Evolutionary conservation across 2,888 invertebrate genomes (phyloP), one percentile per base, ranked within the genome.

Genomic region (Melinaea marsaeus): DNA sequence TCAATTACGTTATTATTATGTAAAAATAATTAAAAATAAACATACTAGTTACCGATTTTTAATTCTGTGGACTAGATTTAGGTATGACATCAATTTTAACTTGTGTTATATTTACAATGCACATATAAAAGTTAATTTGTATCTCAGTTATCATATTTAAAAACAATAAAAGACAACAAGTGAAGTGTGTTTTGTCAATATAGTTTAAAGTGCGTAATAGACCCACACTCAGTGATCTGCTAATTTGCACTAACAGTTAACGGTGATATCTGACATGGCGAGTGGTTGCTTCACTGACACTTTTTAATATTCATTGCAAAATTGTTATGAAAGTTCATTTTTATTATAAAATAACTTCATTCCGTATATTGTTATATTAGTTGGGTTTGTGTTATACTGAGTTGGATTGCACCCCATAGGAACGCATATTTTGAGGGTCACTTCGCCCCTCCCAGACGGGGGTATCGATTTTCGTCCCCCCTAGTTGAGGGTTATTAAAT

Each of bases 391-490:
- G 22, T 22, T 13, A 51, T 51, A 51, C 32, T 51, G 51, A 32
- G 63, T 63, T 67, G 68, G 64, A 63, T 60, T 65, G 51, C 51
- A 22, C 61, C 64, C 66, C 61, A 67, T 73, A 79, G 75, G 76
- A 79, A 84, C 82, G 83, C 80, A 81, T 81, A 77, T 79, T 79
- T 76, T 74, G 79, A 78, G 66, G 72, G 69, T 73, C 72, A 72
- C 66, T 67, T 75, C 71, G 75, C 77, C 85, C 86, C 86, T 85
- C 82, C 82, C 86, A 88, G 87, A 88, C 87, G 75, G 75, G 66
- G 55, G 75, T 86, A 88, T 88, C 79, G 87, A 88, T 87, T 86
- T 85, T 84, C 81, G 81, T 75, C 72, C 72, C 81, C 81, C 80
- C 82, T 79, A 76, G 76, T 79, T 72, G 77, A 80, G 81, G 78